phyloP scores from a whole-genome alignment of 2,888 invertebrate genomes.

The Pelosia muscerda region DNA sequence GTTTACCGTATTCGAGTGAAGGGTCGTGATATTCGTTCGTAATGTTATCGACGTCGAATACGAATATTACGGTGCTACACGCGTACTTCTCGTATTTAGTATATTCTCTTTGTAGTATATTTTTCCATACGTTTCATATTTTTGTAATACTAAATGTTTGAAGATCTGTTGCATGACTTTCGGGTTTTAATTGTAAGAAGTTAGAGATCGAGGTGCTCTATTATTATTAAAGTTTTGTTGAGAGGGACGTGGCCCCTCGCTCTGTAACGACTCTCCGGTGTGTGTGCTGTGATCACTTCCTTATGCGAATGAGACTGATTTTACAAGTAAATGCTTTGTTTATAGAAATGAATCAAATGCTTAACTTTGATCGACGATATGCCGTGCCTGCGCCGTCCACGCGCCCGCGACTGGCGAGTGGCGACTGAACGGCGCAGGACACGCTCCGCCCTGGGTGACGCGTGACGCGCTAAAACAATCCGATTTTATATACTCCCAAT shows the following conservation, averaged over 20 bases:
- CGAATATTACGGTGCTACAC: too few species aligned
- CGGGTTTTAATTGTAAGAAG: constrained; percentile 75
- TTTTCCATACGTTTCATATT: constrained; percentile 70
- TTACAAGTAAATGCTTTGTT: constrained; percentile 83
- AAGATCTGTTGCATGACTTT: constrained; percentile 76
- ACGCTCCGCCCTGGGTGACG: constrained; percentile 33
- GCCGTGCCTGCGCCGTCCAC: constrained; percentile 49
- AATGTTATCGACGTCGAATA: too few species aligned
- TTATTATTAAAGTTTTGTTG: constrained; percentile 78
- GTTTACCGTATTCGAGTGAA: constrained; percentile 58
- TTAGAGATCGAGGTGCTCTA: constrained; percentile 84
- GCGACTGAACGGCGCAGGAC: constrained; percentile 32
- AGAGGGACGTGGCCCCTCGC: constrained; percentile 79
- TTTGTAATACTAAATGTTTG: constrained; percentile 63
- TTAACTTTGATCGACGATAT: constrained; percentile 59
- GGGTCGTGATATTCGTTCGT: constrained; percentile 58
- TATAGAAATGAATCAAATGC: constrained; percentile 73
- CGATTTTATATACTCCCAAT: constrained; percentile 71
- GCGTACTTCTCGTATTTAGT: constrained; percentile 68
- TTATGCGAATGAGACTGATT: constrained; percentile 87
- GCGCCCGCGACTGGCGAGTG: constrained; percentile 20
- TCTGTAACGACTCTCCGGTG: constrained; percentile 85
- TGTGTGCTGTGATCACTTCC: constrained; percentile 86
- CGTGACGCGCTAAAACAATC: constrained; percentile 51
- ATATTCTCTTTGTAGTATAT: constrained; percentile 57